A percentile compares a stretch with the other conserved stretches of the same genome.
phyloP scores from a whole-genome alignment of 2,797 vertebrate species.

The Micromesistius poutassou region DNA sequence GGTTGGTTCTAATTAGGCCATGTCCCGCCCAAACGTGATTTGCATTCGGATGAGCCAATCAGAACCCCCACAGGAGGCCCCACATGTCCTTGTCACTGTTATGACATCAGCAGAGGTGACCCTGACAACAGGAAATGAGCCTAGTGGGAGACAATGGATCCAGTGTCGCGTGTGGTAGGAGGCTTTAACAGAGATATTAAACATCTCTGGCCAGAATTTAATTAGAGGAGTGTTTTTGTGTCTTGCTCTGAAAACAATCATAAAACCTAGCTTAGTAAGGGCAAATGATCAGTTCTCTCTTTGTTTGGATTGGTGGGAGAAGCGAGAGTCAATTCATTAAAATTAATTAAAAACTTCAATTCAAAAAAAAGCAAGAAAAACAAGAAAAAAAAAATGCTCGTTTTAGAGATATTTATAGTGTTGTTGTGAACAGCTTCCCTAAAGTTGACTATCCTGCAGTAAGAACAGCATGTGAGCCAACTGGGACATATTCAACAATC shows the following conservation, averaged over 20 bases:
- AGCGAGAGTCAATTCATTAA: too few species aligned
- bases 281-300: too few species aligned
- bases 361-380: too few species aligned
- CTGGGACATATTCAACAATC: constrained; percentile 38
- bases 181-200: too few species aligned
- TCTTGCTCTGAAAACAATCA: too few species aligned
- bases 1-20: constrained; percentile 64
- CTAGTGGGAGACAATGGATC: constrained; percentile 26
- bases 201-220: background rate
- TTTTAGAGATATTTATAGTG: too few species aligned
- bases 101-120: constrained; percentile 66
- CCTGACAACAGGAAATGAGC: constrained; percentile 50
- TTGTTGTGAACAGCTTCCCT: too few species aligned
- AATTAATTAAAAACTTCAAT: too few species aligned
- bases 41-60: constrained; percentile 60
- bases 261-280: too few species aligned
- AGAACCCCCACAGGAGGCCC: constrained; percentile 42
- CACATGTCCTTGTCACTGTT: constrained; percentile 60
- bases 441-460: too few species aligned
- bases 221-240: constrained; percentile 13
- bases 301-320: too few species aligned
- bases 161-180: constrained; percentile 17
- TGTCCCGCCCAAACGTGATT: constrained; percentile 53
- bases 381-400: too few species aligned
- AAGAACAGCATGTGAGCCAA: constrained; percentile 17